Evolutionary conservation across 2,797 vertebrate species (phyloP).

Genomic region (Xenentodon cancila): DNA sequence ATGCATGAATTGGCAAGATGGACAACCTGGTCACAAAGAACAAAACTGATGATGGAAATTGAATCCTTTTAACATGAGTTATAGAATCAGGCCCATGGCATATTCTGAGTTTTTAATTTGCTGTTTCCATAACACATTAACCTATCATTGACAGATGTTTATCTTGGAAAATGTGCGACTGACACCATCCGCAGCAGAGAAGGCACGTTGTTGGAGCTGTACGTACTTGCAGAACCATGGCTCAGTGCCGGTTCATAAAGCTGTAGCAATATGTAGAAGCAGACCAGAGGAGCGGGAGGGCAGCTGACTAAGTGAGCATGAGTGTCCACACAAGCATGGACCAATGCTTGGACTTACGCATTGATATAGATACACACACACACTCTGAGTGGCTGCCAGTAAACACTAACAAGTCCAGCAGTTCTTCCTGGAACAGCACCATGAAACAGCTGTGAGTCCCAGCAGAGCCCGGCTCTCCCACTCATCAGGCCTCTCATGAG

Average conservation of each 20-base stretch:
- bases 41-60: too few relatives aligned
- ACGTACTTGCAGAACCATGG: conserved; percentile 2
- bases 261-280: conserved; percentile 27
- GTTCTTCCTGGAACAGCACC: conserved; percentile 80
- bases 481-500: conserved; percentile 68
- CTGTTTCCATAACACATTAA: not conserved
- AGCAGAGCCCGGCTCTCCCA: conserved; percentile 78
- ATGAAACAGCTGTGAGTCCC: conserved; percentile 80
- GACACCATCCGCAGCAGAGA: not conserved
- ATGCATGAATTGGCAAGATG: too few relatives aligned
- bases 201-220: conserved; percentile 1
- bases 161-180: not conserved
- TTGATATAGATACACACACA: conserved; percentile 56
- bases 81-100: not conserved
- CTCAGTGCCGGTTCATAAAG: conserved; percentile 14
- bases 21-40: too few relatives aligned
- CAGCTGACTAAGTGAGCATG: conserved; percentile 34
- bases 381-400: conserved; percentile 71
- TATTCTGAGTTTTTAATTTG: not conserved
- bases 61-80: not conserved
- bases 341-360: conserved; percentile 59
- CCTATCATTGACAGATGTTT: not conserved
- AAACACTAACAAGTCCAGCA: conserved; percentile 80
- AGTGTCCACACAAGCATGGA: conserved; percentile 51
- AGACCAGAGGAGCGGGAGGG: conserved; percentile 34